These are phyloP conservation scores for Acanthornis magna DNA, from an alignment of 2,797 vertebrate species.

Conservation along the genomic window DNA sequence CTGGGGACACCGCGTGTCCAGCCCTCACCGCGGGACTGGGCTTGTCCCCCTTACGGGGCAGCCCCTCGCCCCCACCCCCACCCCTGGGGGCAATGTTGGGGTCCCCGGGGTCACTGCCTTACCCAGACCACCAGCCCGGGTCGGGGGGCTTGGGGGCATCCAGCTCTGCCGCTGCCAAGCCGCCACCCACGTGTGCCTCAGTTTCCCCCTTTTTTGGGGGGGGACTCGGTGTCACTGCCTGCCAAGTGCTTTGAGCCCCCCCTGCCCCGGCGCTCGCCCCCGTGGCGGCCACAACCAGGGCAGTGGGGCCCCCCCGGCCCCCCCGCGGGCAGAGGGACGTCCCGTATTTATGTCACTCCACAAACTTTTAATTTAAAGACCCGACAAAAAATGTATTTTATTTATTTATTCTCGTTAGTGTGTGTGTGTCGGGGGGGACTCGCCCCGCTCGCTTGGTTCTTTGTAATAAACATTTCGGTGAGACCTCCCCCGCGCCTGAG, in stretches of 20 bases:
- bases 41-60: not conserved
- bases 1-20: not conserved
- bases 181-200: not conserved
- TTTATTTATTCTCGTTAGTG: conserved; percentile 54
- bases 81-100: not conserved
- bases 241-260: conserved; percentile 39
- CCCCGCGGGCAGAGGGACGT: not conserved
- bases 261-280: not conserved
- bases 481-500: not conserved
- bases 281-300: not conserved
- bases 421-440: not conserved
- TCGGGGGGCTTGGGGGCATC: not conserved
- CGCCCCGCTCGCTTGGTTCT: conserved; percentile 40
- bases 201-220: not conserved
- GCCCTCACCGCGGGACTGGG: not conserved
- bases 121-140: conserved; percentile 13
- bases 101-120: not conserved
- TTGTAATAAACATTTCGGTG: conserved; percentile 46
- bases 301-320: not conserved
- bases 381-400: conserved; percentile 44
- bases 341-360: conserved; percentile 34
- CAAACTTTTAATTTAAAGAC: conserved; percentile 37
- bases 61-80: not conserved
- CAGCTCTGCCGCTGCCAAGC: not conserved
- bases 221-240: not conserved